Conservation (phyloP, 1,140 invertebrate genomes). For the Neodiprion fabricii region DNA sequence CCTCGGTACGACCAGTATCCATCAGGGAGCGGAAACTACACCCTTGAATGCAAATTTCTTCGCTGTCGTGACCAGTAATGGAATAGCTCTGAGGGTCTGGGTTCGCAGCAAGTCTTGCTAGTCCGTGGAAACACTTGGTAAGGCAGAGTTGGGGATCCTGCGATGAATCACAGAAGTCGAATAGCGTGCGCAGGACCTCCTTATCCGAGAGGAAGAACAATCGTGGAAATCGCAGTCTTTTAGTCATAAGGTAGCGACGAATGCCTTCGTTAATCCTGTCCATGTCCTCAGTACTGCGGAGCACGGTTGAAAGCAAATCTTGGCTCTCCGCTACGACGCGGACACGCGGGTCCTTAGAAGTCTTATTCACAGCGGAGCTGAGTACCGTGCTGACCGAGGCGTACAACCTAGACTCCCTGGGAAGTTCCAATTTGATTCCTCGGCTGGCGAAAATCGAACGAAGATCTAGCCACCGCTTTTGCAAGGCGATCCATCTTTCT, state of each 20-base stretch:
- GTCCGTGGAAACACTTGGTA: constrained; percentile 69
- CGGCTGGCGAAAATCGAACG: constrained; percentile 71
- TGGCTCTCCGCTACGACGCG: constrained; percentile 56
- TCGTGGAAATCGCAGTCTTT: constrained; percentile 78
- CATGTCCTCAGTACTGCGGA: constrained; percentile 60
- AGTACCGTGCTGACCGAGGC: background rate
- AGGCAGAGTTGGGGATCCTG: constrained; percentile 64
- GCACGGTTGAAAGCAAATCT: constrained; percentile 63
- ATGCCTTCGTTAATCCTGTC: constrained; percentile 66
- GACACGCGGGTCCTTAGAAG: constrained; percentile 24
- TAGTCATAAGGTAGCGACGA: constrained; percentile 75
- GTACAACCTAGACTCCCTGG: constrained; percentile 65
- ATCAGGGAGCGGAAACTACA: constrained; percentile 6
- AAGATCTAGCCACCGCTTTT: constrained; percentile 67
- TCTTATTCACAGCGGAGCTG: background rate
- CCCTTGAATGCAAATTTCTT: constrained; percentile 59
- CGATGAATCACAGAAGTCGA: constrained; percentile 65
- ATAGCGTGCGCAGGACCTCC: constrained; percentile 80
- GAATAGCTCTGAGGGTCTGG: constrained; percentile 60
- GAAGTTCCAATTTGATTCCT: constrained; percentile 70
- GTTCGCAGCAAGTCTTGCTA: constrained; percentile 52
- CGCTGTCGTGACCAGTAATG: constrained; percentile 68
- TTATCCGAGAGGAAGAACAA: constrained; percentile 91
- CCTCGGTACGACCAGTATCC: constrained; percentile 8
- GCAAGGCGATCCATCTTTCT: constrained; percentile 68